Percentiles rank a stretch among this genome's conserved stretches.
phyloP scores from a whole-genome alignment of 2,888 invertebrate species.

The Ornithoptera alexandrae region DNA sequence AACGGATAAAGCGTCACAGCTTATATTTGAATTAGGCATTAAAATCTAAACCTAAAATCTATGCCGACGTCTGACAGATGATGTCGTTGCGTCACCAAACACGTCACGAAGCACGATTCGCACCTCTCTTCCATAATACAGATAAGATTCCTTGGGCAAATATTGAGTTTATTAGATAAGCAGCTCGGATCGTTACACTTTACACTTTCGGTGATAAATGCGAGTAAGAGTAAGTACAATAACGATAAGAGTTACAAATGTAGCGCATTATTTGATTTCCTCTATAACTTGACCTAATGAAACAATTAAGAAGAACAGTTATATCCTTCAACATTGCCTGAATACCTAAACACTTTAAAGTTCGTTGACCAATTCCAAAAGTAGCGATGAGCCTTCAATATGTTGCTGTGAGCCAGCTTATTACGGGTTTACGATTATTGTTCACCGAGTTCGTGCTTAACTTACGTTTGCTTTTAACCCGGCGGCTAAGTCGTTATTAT shows the following conservation, averaged over 20 bases:
- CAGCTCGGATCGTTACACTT: conserved; percentile 72
- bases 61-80: conserved; percentile 34
- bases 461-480: conserved; percentile 51
- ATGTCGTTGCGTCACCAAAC: conserved; percentile 54
- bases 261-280: conserved; percentile 22
- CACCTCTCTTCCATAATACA: conserved; percentile 55
- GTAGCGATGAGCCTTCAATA: conserved; percentile 42
- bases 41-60: conserved; percentile 32
- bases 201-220: conserved; percentile 67
- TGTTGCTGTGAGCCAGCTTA: conserved; percentile 56
- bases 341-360: conserved; percentile 34
- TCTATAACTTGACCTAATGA: conserved; percentile 23
- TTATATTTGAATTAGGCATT: conserved; percentile 24
- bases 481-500: conserved; percentile 43
- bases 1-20: conserved; percentile 15
- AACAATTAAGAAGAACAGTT: conserved; percentile 8
- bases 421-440: conserved; percentile 58
- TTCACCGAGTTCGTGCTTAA: conserved; percentile 53
- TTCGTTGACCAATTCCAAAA: conserved; percentile 53
- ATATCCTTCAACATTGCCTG: not conserved
- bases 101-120: conserved; percentile 65
- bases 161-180: conserved; percentile 63
- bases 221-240: conserved; percentile 53
- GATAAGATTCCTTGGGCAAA: conserved; percentile 64
- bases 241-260: conserved; percentile 39